phyloP scores from a whole-genome alignment of 1,140 invertebrate species.

The Drosophila kurseongensis region DNA sequence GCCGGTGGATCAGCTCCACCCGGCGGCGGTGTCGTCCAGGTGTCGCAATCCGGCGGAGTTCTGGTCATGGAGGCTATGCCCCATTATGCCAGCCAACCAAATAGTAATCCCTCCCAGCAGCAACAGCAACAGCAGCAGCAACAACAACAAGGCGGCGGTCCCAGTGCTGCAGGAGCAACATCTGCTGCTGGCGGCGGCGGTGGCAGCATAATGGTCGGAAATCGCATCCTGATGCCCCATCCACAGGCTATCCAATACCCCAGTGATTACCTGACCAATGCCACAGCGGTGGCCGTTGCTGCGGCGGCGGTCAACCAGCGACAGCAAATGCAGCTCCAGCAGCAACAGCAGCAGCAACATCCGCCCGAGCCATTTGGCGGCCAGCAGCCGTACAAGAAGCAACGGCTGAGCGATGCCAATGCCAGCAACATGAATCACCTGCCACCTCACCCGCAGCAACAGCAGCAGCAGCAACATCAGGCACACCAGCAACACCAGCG shows the following conservation, averaged over 20 bases:
- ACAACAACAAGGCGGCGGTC: slow-evolving; percentile 14
- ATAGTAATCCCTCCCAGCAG: slow-evolving; percentile 49
- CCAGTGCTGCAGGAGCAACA: slow-evolving; percentile 12
- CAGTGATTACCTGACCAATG: slow-evolving; percentile 73
- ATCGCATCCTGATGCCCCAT: slow-evolving; percentile 53
- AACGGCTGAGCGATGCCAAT: slow-evolving; percentile 88
- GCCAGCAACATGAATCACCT: slow-evolving; percentile 81
- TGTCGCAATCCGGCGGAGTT: slow-evolving; percentile 61
- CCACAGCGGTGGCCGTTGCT: slow-evolving; percentile 39
- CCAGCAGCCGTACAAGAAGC: slow-evolving; percentile 91
- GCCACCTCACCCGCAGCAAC: slow-evolving; percentile 50
- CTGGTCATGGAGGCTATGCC: slow-evolving; percentile 72
- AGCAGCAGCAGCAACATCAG: slow-evolving; percentile 18
- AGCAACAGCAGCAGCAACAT: slow-evolving; percentile 57
- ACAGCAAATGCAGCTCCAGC: slow-evolving; percentile 53
- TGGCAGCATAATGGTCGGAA: slow-evolving; percentile 56
- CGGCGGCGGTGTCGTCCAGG: slow-evolving; percentile 60
- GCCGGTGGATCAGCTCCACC: slow-evolving; percentile 12
- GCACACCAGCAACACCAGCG: slow-evolving; percentile 44
- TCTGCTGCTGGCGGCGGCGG: slow-evolving; percentile 16
- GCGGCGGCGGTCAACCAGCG: slow-evolving; percentile 55
- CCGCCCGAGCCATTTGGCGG: slow-evolving; percentile 69
- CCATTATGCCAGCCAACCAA: slow-evolving; percentile 67
- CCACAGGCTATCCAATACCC: slow-evolving; percentile 61
- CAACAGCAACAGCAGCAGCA: slow-evolving; percentile 45